Evolutionary conservation across 1,140 invertebrate genomes (phyloP), one percentile per base, ranked within the genome.

Genomic region (Temnothorax nylanderi): DNA sequence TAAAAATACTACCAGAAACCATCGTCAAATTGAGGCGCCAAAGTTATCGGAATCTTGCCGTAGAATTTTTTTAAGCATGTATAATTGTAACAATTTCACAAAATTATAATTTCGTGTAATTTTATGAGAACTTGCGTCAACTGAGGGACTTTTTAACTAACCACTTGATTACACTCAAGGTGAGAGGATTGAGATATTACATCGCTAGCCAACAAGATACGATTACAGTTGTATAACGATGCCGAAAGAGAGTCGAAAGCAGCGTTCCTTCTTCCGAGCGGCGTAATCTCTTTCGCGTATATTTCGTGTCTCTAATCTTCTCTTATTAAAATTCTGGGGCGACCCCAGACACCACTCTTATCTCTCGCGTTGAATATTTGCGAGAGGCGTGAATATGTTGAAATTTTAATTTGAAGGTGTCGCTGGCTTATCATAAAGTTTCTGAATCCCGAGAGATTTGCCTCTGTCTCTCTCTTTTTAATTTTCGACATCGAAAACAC

Each of bases 371-470:
- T 75, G 80, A 84, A 60, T 84, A 75, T 75, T 75, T 72, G 56
- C 54, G 41, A 75, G 69, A 41, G 26, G 69, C 54, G 54, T 49
- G 80, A 84, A 84, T 84, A 84, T 75, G 80, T 84, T 84, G 26
- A 84, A 44, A 84, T 84, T 81, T 56, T 56, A 75, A 74, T 75
- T 60, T 26, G 18, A 26, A 49, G 13, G 26, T 62, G 84, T 85
- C 75, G 89, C 54, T 49, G 60, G 76, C 76, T 88, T 88, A 86
- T 89, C 56, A 88, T 71, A 49, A 26, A 32, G 60, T 60, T 75
- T 60, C 6, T 34, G 18, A 71, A 47, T 5, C n/a, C 54, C 8
- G 6, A 56, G 26, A 37, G 34, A 75, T 60, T 11, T 84, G 26
- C 32, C 16, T 34, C 10, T n/a, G 11, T 21, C 11, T 41, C 16